These are phyloP conservation scores for Papilio xuthus DNA, from an alignment of 1,140 invertebrate species.

Conservation along the genomic window DNA sequence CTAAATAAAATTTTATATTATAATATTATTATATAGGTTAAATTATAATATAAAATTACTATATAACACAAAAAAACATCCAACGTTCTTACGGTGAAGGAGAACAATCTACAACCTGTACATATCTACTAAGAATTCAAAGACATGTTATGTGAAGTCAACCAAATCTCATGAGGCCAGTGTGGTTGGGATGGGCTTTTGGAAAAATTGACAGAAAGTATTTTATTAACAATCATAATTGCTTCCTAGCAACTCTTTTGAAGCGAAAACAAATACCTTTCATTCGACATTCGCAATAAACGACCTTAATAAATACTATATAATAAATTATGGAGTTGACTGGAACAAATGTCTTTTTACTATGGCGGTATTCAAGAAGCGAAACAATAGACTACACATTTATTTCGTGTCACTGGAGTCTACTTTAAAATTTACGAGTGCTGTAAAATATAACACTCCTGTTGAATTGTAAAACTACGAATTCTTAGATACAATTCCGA, in stretches of 20 bases:
- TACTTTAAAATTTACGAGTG: conserved; percentile 25
- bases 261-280: neutral
- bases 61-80: no score
- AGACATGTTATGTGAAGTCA: no score
- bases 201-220: no score
- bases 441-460: conserved; percentile 15
- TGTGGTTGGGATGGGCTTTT: no score
- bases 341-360: conserved; percentile 24
- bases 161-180: no score
- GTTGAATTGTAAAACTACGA: conserved; percentile 24
- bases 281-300: conserved; percentile 11
- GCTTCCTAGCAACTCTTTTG: neutral
- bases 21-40: no score
- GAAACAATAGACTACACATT: conserved; percentile 28
- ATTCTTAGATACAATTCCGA: conserved; percentile 4
- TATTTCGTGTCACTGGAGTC: conserved; percentile 22
- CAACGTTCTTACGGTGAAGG: no score
- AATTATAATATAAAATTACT: no score
- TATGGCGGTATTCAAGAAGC: conserved; percentile 10
- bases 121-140: no score
- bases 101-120: no score
- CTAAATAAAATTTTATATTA: no score
- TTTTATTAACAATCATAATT: no score
- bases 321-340: conserved; percentile 27
- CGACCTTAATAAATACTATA: conserved; percentile 16